phyloP scores from a whole-genome alignment of 2,113 vertebrate species.

The Fulmarus glacialis region DNA sequence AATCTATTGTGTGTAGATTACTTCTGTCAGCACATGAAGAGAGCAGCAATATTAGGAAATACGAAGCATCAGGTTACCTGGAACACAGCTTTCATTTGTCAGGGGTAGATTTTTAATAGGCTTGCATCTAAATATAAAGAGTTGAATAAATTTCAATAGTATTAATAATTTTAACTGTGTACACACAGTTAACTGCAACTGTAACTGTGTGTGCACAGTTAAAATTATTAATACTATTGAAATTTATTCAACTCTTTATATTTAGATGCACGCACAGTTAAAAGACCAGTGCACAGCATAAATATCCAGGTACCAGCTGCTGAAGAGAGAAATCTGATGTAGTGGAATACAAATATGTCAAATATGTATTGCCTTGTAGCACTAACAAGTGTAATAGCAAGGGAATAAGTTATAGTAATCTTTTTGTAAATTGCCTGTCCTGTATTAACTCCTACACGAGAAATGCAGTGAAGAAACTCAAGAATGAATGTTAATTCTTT shows the following conservation, averaged over 20 bases:
- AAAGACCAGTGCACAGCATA: slow-evolving; percentile 12
- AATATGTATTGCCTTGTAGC: neutral
- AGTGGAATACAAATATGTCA: neutral
- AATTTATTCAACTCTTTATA: slow-evolving; percentile 4
- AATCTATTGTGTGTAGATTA: slow-evolving; percentile 25
- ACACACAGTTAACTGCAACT: neutral
- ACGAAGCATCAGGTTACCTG: neutral
- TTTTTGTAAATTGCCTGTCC: neutral
- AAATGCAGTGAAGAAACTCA: neutral
- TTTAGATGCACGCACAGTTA: neutral
- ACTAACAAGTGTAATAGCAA: neutral
- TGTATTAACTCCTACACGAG: neutral
- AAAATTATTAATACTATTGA: slow-evolving; percentile 23
- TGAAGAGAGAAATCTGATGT: neutral
- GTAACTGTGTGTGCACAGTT: neutral
- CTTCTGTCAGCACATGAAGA: neutral
- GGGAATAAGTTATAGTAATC: neutral
- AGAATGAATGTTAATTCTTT: neutral
- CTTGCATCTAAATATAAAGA: neutral
- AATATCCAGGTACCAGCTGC: neutral
- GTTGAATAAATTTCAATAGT: slow-evolving; percentile 46
- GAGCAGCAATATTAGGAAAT: neutral
- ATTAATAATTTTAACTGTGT: slow-evolving; percentile 15
- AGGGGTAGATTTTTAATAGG: neutral
- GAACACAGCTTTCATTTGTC: neutral